Percentiles rank a stretch among this genome's conserved stretches.
Conservation (phyloP, 2,888 invertebrate species). For the Coelinius sp. region DNA sequence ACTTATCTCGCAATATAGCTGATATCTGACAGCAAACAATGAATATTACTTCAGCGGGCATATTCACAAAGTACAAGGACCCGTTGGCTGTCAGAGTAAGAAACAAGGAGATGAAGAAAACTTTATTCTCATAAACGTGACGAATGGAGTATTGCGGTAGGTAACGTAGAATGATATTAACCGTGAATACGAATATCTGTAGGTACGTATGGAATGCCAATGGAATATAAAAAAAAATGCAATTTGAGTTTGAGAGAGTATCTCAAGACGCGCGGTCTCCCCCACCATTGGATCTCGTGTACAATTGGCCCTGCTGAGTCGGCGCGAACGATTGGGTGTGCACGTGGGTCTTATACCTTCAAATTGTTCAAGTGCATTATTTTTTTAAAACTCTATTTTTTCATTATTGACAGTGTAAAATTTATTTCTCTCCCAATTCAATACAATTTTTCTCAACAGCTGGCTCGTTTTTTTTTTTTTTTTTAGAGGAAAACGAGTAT, state of each 20-base stretch:
- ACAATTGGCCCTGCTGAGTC: conserved; percentile 11
- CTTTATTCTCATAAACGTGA: background rate
- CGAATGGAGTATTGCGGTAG: background rate
- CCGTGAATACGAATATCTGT: background rate
- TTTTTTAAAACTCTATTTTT: background rate
- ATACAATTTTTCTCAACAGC: background rate
- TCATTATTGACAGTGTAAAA: background rate
- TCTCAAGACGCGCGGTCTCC: conserved; percentile 18
- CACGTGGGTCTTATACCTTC: conserved; percentile 14
- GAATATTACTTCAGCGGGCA: background rate
- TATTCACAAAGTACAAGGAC: background rate
- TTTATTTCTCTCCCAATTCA: background rate
- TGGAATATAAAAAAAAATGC: conserved; percentile 1
- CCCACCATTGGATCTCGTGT: background rate
- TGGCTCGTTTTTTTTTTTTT: background rate
- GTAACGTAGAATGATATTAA: background rate
- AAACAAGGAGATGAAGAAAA: background rate
- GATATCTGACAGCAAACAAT: background rate
- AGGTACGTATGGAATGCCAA: background rate
- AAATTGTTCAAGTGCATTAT: background rate
- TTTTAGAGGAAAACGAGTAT: background rate
- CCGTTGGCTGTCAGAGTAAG: background rate
- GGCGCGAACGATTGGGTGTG: conserved; percentile 15
- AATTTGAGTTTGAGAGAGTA: background rate
- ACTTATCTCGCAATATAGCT: background rate